Evolutionary conservation across 2,888 invertebrate species (phyloP), one percentile per base, ranked within the genome.

Genomic region (Arrhopalites spinosus): DNA sequence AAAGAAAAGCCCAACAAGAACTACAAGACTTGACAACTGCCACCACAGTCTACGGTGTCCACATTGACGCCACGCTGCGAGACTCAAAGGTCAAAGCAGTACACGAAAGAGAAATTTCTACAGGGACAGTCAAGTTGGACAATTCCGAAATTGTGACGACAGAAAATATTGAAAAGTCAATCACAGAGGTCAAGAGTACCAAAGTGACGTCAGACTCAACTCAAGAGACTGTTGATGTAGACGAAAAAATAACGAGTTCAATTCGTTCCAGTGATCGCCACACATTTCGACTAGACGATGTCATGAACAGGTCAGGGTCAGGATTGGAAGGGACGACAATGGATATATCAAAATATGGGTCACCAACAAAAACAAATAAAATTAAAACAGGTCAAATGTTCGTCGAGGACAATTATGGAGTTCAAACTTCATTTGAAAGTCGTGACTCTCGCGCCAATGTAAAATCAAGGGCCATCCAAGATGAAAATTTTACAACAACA

Each of bases 91-190:
- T 82, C 0, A 80, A 76, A 23, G 78, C 76, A 11, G 76, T 81
- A 23, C 80, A 82, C 36, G 82, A 82, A 59, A 69, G 78, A 23
- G 82, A 82, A 70, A 81, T 82, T 29, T 81, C 81, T 0, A 56
- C 77, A 23, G 82, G 82, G 30, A 81, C 79, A 45, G 81, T 82
- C 13, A 72, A 80, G 68, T 68, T 82, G 23, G 79, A 74, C 27
- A 76, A 78, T 15, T 73, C 61, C 2, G 79, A 77, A 66, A 67
- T 82, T 17, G 80, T 81, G 59, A 82, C 82, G 0, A 82, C 82
- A 1, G 82, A 82, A 75, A 79, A 82, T 56, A 79, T 82, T 17
- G 81, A 81, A 59, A 80, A 76, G 53, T 80, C 81, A 11, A 79
- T 82, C 15, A 81, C 81, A 0, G 82, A 82, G 76, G 78, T 79